Evolutionary conservation across 2,113 vertebrate genomes (phyloP).

Genomic region (Tachysurus vachellii): DNA sequence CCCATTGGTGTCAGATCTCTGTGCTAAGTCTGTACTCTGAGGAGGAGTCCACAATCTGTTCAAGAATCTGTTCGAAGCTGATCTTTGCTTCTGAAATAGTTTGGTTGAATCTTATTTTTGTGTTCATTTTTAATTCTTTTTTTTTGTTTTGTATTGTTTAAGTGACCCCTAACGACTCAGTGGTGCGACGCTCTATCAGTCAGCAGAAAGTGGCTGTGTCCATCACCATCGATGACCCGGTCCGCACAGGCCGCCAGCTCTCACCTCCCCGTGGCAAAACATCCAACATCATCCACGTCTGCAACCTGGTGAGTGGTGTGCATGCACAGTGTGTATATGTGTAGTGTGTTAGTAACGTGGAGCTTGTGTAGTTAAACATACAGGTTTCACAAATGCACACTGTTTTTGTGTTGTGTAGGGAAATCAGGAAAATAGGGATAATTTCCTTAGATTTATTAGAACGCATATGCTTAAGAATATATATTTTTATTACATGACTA

Average conservation of each 20-base stretch:
- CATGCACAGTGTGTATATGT: not conserved
- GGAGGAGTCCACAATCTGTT: not conserved
- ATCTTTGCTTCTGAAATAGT: not conserved
- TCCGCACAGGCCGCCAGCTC: constrained; percentile 77
- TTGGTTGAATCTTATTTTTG: not conserved
- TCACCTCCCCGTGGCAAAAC: constrained; percentile 83
- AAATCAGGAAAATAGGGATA: no score
- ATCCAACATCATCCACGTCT: constrained; percentile 85
- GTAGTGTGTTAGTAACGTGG: not conserved
- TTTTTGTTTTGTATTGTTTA: not conserved
- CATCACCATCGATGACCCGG: constrained; percentile 86
- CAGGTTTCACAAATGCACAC: not conserved
- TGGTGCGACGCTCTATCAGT: constrained; percentile 87
- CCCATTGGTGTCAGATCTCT: not conserved
- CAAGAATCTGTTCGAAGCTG: not conserved
- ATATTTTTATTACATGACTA: not conserved
- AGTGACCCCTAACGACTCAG: constrained; percentile 82
- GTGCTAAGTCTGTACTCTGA: not conserved
- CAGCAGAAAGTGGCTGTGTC: constrained; percentile 87
- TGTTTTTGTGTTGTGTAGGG: not conserved
- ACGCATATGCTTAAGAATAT: not conserved
- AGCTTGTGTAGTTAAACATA: no score
- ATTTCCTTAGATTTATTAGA: no score
- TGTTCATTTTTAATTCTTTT: not conserved
- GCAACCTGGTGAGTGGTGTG: constrained; percentile 80